phyloP scores from a whole-genome alignment of 2,888 invertebrate species.

The Heliconius hortense region DNA sequence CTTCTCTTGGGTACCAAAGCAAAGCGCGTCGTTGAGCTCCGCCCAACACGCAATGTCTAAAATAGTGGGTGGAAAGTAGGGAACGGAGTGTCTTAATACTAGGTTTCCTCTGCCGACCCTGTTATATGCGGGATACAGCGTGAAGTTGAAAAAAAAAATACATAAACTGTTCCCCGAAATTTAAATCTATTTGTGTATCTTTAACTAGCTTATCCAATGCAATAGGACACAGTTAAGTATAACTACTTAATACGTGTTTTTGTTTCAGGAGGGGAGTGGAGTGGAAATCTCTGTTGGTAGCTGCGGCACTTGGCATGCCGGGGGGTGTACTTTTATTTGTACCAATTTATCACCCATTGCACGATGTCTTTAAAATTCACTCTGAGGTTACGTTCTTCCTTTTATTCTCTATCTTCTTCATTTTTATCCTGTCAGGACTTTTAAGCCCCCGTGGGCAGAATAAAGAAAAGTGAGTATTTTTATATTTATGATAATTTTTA shows the following conservation, averaged over 20 bases:
- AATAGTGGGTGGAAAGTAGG: too few species aligned
- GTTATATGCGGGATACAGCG: too few species aligned
- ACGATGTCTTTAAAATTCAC: constrained; percentile 86
- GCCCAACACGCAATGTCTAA: too few species aligned
- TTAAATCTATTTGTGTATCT: too few species aligned
- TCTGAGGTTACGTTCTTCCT: constrained; percentile 87
- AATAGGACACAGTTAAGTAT: neutral
- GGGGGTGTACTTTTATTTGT: constrained; percentile 87
- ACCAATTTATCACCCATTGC: constrained; percentile 88
- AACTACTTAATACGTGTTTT: neutral
- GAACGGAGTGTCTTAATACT: too few species aligned
- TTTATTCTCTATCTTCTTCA: constrained; percentile 82
- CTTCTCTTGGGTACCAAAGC: too few species aligned
- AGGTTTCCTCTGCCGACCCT: too few species aligned
- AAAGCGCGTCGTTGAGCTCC: too few species aligned
- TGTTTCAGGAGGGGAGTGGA: constrained; percentile 55
- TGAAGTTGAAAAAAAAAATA: too few species aligned
- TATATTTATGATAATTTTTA: neutral
- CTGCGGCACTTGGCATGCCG: constrained; percentile 86
- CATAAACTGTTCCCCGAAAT: too few species aligned
- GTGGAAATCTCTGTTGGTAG: constrained; percentile 73
- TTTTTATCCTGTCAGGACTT: constrained; percentile 84
- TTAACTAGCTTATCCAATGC: too few species aligned
- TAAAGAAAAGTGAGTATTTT: constrained; percentile 54
- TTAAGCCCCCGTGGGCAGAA: constrained; percentile 65